A percentile compares a stretch with the other conserved stretches of the same genome.
Evolutionary conservation across 2,113 vertebrate genomes (phyloP).

Genomic region (Rhinoptilus africanus): DNA sequence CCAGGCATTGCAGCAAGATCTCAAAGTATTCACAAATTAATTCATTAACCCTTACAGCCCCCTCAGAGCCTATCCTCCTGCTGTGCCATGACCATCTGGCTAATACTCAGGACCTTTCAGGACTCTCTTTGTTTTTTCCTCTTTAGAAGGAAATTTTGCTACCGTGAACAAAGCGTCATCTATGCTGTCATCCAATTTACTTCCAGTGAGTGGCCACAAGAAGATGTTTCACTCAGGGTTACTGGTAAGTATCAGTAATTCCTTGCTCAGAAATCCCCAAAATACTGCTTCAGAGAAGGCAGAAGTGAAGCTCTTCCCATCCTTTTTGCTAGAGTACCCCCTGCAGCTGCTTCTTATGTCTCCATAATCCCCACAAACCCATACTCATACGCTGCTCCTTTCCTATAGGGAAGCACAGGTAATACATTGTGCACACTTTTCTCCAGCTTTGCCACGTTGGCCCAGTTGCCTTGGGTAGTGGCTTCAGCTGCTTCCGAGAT

Average conservation of each 20-base stretch:
- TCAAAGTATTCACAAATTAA: neutral
- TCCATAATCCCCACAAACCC: neutral
- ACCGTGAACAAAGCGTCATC: neutral
- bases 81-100: neutral
- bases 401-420: neutral
- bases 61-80: neutral
- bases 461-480: neutral
- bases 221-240: neutral
- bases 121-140: neutral
- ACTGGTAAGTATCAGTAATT: neutral
- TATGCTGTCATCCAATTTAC: neutral
- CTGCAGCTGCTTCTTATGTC: neutral
- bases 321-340: neutral
- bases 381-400: neutral
- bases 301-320: neutral
- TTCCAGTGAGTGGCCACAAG: neutral
- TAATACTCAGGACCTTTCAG: neutral
- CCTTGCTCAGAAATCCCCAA: neutral
- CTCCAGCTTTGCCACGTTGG: neutral
- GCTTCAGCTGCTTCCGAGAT: neutral
- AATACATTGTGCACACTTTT: neutral
- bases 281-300: neutral
- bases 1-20: neutral
- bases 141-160: neutral
- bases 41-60: neutral